Percentiles rank a stretch among this genome's conserved stretches.
phyloP scores from a whole-genome alignment of 2,113 vertebrate species.

The Anoura caudifer region DNA sequence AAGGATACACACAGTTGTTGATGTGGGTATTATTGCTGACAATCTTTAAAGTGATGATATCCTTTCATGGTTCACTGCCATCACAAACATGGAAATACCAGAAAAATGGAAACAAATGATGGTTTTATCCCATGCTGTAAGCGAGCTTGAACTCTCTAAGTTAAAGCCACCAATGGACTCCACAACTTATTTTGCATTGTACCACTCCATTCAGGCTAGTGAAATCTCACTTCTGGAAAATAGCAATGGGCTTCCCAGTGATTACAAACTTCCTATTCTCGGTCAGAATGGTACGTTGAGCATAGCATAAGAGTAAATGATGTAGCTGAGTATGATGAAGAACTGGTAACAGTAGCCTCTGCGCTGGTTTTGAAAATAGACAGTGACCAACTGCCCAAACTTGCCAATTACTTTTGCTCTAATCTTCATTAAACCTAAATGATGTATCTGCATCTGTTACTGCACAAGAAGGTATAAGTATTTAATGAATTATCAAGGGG shows the following conservation, averaged over 20 bases:
- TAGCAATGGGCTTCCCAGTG: neutral
- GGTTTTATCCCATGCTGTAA: neutral
- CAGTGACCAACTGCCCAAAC: neutral
- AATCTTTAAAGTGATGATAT: neutral
- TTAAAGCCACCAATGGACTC: neutral
- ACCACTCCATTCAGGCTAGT: neutral
- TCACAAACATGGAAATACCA: neutral
- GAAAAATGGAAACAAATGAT: neutral
- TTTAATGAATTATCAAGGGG: constrained; percentile 20
- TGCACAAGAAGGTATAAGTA: neutral
- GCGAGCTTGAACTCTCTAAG: neutral
- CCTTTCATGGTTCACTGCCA: neutral
- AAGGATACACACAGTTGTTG: neutral
- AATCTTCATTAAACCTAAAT: neutral
- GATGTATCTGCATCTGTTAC: neutral
- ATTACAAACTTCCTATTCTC: neutral
- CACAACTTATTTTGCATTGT: neutral
- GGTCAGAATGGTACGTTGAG: neutral
- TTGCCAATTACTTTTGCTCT: neutral
- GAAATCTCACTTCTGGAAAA: neutral
- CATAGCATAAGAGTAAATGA: neutral
- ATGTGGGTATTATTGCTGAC: neutral
- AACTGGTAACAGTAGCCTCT: neutral
- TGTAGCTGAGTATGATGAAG: neutral
- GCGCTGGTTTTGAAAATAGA: neutral